Evolutionary conservation across 2,888 invertebrate genomes (phyloP).

Genomic region (Nematopogon swammerdamellus): DNA sequence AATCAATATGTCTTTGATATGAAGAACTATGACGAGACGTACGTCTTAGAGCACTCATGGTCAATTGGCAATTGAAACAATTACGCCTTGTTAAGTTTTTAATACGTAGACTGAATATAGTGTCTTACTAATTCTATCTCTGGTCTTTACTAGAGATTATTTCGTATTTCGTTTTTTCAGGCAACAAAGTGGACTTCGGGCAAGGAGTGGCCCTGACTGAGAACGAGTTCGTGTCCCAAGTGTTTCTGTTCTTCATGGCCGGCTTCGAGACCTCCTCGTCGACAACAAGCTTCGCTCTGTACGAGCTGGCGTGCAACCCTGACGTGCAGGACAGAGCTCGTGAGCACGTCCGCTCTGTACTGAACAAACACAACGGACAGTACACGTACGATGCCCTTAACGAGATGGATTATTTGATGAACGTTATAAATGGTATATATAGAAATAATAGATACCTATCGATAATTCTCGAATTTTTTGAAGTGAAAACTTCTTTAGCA

Average conservation of each 20-base stretch:
- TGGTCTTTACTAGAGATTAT: too few species aligned
- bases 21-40: too few species aligned
- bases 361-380: neutral
- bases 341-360: constrained; percentile 29
- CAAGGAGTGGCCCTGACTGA: neutral
- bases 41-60: too few species aligned
- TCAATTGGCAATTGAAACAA: too few species aligned
- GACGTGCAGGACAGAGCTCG: constrained; percentile 34
- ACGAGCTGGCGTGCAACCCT: constrained; percentile 40
- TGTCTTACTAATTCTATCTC: too few species aligned
- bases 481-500: too few species aligned
- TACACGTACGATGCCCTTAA: neutral
- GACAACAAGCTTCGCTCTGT: constrained; percentile 40
- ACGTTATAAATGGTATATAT: neutral
- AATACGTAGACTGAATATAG: too few species aligned
- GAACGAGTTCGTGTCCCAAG: neutral
- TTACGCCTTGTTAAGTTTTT: too few species aligned
- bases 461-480: too few species aligned
- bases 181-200: neutral
- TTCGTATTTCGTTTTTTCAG: too few species aligned
- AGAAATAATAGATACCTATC: too few species aligned
- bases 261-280: constrained; percentile 53
- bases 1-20: too few species aligned
- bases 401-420: neutral
- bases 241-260: constrained; percentile 18